Evolutionary conservation across 2,888 invertebrate genomes (phyloP).

Genomic region (Caenorhabditis sp.): DNA sequence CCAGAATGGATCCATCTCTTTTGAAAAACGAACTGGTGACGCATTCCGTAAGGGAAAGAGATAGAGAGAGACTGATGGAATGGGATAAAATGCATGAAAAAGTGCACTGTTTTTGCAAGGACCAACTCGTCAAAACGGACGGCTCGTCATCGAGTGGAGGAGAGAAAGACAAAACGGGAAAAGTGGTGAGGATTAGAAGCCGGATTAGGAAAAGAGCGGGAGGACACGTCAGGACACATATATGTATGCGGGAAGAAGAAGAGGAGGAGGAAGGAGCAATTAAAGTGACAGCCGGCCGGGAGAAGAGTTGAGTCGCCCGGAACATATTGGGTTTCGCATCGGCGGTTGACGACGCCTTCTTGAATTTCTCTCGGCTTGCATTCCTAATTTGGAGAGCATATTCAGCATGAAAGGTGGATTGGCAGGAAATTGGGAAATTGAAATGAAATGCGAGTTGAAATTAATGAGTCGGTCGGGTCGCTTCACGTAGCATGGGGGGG

Average conservation of each 20-base stretch:
- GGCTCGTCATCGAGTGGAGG: constrained; percentile 37
- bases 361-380: constrained; percentile 43
- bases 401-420: background rate
- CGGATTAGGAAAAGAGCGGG: constrained; percentile 49
- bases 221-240: constrained; percentile 53
- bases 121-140: constrained; percentile 26
- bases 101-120: constrained; percentile 35
- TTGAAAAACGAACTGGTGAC: background rate
- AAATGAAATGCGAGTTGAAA: constrained; percentile 19
- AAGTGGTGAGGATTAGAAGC: constrained; percentile 44
- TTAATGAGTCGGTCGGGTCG: background rate
- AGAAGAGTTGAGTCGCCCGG: constrained; percentile 38
- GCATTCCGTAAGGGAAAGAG: background rate
- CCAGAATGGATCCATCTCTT: constrained; percentile 6
- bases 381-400: constrained; percentile 33
- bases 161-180: constrained; percentile 12
- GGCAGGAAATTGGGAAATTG: constrained; percentile 9
- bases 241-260: constrained; percentile 54
- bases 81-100: constrained; percentile 49
- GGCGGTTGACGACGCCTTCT: constrained; percentile 54
- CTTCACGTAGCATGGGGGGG: no score
- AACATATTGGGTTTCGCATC: constrained; percentile 59
- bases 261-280: constrained; percentile 42
- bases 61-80: background rate
- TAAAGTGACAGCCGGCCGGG: constrained; percentile 57